A percentile compares a stretch with the other conserved stretches of the same genome.
phyloP scores from a whole-genome alignment of 2,797 vertebrate genomes.

The Emydoidea blandingii region DNA sequence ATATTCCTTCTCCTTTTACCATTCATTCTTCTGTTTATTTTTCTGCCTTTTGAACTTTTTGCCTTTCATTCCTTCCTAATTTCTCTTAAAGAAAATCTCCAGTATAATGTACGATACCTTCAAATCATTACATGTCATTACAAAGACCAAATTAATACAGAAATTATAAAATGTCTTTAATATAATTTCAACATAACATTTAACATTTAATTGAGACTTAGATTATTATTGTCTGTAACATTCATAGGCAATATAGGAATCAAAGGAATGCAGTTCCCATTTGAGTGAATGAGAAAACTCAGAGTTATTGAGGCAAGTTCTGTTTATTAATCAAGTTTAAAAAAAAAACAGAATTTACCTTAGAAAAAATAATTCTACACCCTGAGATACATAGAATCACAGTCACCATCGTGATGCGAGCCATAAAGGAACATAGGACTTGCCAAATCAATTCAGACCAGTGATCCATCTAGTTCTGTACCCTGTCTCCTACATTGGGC shows the following conservation, averaged over 20 bases:
- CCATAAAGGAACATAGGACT: slow-evolving; percentile 44
- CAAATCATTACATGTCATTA: slow-evolving; percentile 63
- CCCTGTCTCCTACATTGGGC: neutral
- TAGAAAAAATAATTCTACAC: neutral
- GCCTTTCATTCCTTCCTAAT: slow-evolving; percentile 73
- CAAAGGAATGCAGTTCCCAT: neutral
- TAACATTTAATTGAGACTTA: slow-evolving; percentile 51
- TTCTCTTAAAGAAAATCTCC: slow-evolving; percentile 68
- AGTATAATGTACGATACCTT: slow-evolving; percentile 55
- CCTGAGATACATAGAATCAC: neutral
- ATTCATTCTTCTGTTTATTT: slow-evolving; percentile 78
- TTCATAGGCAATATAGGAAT: neutral
- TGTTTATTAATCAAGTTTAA: neutral
- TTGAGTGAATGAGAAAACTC: neutral
- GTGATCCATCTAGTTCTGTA: fast-evolving
- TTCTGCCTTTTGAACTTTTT: slow-evolving; percentile 78
- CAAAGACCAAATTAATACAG: slow-evolving; percentile 61
- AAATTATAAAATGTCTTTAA: slow-evolving; percentile 40
- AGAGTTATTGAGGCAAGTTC: neutral
- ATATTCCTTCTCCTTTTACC: slow-evolving; percentile 75
- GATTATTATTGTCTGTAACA: neutral
- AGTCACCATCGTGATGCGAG: neutral
- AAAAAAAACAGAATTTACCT: neutral
- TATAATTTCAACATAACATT: slow-evolving; percentile 16
- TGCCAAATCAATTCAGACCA: neutral